Conservation (phyloP, 2,888 invertebrate genomes). For the Phalera bucephala region DNA sequence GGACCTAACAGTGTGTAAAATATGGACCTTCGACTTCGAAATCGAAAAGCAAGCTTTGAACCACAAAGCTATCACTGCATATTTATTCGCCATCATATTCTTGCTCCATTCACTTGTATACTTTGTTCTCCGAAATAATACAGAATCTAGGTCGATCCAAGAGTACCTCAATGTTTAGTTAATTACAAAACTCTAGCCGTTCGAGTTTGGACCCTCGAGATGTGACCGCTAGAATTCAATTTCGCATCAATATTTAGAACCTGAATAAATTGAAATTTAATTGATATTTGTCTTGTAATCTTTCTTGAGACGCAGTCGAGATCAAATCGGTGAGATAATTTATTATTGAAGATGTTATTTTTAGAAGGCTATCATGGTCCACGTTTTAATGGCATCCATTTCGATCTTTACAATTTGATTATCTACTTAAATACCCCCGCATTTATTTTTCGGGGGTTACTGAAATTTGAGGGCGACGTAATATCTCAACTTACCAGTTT, state of each 20-base stretch:
- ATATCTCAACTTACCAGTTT: too few species aligned
- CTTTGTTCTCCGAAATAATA: not conserved
- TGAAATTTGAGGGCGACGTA: too few species aligned
- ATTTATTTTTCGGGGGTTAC: too few species aligned
- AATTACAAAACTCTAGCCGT: constrained; percentile 13
- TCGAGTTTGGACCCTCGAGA: constrained; percentile 12
- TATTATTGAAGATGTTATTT: constrained; percentile 24
- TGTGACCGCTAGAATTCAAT: constrained; percentile 9
- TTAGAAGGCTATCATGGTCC: constrained; percentile 5
- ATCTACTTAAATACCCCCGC: too few species aligned
- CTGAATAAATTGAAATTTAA: constrained; percentile 25
- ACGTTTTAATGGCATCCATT: too few species aligned
- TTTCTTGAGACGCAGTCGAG: constrained; percentile 9
- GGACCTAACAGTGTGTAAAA: too few species aligned
- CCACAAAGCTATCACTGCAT: too few species aligned
- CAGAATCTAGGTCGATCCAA: constrained; percentile 7
- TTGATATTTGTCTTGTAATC: constrained; percentile 30
- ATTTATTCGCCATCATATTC: not conserved
- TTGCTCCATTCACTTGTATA: not conserved
- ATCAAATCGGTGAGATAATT: constrained; percentile 17
- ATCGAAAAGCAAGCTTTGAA: too few species aligned
- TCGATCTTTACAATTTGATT: too few species aligned
- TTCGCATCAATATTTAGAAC: constrained; percentile 7
- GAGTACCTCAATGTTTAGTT: constrained; percentile 21
- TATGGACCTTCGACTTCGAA: too few species aligned